phyloP scores from a whole-genome alignment of 2,888 invertebrate species.

The Steromphala cineraria region DNA sequence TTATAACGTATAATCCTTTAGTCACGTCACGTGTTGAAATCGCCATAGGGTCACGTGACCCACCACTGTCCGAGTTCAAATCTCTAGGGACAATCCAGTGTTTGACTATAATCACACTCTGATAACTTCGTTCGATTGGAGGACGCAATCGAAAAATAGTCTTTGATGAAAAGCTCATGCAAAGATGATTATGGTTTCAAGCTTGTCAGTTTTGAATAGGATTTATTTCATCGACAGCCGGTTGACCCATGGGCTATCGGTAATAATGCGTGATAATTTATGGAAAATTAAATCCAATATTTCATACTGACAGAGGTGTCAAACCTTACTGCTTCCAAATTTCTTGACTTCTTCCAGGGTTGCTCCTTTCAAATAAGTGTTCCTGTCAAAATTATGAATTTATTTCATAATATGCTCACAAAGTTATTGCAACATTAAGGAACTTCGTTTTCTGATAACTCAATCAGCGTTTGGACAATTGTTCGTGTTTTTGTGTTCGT shows the following conservation, averaged over 20 bases:
- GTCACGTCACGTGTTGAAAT: background rate
- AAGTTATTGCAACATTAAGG: too few species aligned
- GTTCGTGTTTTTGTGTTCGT: too few species aligned
- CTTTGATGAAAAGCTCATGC: background rate
- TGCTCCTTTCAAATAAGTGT: too few species aligned
- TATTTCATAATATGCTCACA: too few species aligned
- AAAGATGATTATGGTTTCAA: background rate
- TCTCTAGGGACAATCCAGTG: background rate
- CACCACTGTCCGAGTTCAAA: background rate
- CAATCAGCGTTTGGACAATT: too few species aligned
- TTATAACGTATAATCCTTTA: background rate
- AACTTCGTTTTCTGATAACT: too few species aligned
- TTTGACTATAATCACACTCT: background rate
- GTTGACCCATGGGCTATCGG: background rate
- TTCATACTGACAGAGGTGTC: background rate
- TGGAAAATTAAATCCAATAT: background rate
- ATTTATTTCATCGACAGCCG: background rate
- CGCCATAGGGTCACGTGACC: background rate
- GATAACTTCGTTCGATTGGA: background rate
- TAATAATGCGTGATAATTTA: slow-evolving; percentile 2
- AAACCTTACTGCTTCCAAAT: too few species aligned
- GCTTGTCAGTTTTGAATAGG: background rate
- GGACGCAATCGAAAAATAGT: slow-evolving; percentile 1
- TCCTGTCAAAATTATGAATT: too few species aligned
- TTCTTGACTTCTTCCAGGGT: too few species aligned